Conservation (phyloP, 2,113 vertebrate species). For the Myrmecophaga tridactyla region DNA sequence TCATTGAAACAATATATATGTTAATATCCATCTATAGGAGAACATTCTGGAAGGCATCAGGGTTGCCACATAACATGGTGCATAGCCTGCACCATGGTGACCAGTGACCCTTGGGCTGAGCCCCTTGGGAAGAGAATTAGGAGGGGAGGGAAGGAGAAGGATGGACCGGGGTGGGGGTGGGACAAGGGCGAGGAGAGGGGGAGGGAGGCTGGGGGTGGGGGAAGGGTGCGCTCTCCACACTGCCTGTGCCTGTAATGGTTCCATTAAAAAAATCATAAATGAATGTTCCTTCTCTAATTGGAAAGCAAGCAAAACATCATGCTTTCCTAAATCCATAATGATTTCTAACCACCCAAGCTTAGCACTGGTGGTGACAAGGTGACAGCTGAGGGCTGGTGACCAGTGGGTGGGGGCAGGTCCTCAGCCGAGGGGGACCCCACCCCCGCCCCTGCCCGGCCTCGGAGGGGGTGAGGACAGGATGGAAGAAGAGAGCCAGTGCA, state of each 20-base stretch:
- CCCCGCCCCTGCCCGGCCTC: neutral
- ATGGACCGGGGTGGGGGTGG: too few relatives aligned
- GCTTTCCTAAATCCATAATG: too few relatives aligned
- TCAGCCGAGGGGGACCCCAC: neutral
- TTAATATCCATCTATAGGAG: neutral
- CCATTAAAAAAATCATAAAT: neutral
- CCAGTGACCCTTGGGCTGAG: neutral
- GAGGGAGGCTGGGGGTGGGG: neutral
- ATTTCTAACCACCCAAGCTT: too few relatives aligned
- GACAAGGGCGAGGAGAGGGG: neutral
- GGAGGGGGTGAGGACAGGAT: too few relatives aligned
- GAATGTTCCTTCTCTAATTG: neutral
- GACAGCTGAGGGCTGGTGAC: neutral
- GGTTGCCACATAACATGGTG: neutral
- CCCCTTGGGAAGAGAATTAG: neutral
- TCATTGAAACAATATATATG: neutral
- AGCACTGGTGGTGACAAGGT: neutral
- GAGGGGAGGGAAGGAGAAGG: neutral
- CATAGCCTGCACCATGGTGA: too few relatives aligned
- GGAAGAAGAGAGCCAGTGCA: too few relatives aligned
- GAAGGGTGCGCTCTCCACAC: neutral
- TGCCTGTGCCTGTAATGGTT: neutral
- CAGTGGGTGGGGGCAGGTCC: neutral
- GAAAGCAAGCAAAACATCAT: neutral
- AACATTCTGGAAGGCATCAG: neutral